Evolutionary conservation across 2,113 vertebrate species (phyloP).

Genomic region (Thinocorus orbignyianus): DNA sequence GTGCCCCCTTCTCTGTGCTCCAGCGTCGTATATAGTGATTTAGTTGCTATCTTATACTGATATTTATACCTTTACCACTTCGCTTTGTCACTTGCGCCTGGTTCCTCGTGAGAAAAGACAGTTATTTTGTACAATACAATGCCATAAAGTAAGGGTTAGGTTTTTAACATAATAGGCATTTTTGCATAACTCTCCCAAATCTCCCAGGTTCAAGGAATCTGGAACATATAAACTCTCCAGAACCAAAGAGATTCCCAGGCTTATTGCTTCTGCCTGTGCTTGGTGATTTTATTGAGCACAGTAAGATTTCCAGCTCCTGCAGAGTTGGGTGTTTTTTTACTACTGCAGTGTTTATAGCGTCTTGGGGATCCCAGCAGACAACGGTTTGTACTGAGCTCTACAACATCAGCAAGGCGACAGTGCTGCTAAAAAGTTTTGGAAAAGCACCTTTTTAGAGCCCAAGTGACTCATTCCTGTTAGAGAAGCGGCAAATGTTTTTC

Average conservation of each 20-base stretch:
- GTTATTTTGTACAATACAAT: rapidly evolving
- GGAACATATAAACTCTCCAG: neutral
- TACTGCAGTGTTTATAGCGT: neutral
- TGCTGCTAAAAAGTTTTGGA: neutral
- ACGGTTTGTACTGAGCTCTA: neutral
- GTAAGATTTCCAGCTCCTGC: neutral
- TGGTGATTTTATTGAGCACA: neutral
- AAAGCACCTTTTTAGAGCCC: neutral
- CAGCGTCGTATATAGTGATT: no score
- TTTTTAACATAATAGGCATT: neutral
- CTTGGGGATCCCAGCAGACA: neutral
- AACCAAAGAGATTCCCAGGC: neutral
- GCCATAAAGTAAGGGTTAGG: rapidly evolving
- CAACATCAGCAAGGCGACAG: neutral
- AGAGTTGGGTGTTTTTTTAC: neutral
- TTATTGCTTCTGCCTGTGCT: neutral
- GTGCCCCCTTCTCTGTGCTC: neutral
- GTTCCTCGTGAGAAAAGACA: neutral
- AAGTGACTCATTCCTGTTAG: constrained; percentile 21
- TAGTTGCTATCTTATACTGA: neutral
- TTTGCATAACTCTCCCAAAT: neutral
- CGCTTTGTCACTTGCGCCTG: neutral
- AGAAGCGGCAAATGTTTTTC: constrained; percentile 16
- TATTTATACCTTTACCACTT: neutral
- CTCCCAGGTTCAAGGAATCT: neutral